phyloP scores from a whole-genome alignment of 2,888 invertebrate species.

The Lomographa bimaculata region DNA sequence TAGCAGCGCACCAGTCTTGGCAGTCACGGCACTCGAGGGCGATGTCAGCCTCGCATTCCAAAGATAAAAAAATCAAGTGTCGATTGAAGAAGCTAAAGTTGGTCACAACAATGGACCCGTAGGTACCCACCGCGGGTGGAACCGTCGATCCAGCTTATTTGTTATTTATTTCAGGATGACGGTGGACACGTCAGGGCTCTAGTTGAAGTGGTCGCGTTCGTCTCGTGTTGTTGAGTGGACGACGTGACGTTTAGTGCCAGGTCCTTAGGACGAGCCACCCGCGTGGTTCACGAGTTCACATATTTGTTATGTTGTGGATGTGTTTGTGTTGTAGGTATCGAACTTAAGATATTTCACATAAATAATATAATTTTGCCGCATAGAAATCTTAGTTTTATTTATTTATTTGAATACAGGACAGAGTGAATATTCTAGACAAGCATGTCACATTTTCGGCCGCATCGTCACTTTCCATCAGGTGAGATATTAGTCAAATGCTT shows the following conservation, averaged over 20 bases:
- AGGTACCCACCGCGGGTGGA: slow-evolving; percentile 41
- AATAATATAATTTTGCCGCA: too few species aligned
- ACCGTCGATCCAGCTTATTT: slow-evolving; percentile 54
- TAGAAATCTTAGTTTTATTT: too few species aligned
- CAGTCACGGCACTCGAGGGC: slow-evolving; percentile 47
- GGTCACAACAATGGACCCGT: slow-evolving; percentile 56
- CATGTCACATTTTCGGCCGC: too few species aligned
- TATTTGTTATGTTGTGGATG: too few species aligned
- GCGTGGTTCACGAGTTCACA: slow-evolving; percentile 24
- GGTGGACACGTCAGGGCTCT: slow-evolving; percentile 43
- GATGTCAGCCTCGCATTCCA: slow-evolving; percentile 56
- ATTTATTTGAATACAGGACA: too few species aligned
- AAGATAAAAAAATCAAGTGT: slow-evolving; percentile 66
- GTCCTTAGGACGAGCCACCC: slow-evolving; percentile 37
- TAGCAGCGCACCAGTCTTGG: too few species aligned
- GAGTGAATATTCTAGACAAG: too few species aligned
- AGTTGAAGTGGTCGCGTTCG: slow-evolving; percentile 40
- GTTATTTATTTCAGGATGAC: slow-evolving; percentile 34
- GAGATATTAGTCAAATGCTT: too few species aligned
- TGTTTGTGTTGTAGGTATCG: too few species aligned
- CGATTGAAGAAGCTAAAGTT: slow-evolving; percentile 63
- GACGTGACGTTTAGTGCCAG: slow-evolving; percentile 30
- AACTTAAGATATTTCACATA: too few species aligned
- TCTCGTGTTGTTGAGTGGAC: slow-evolving; percentile 29
- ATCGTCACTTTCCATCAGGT: too few species aligned